Base-by-base conservation (phyloP, 92 coral and sea anemone species). In the Phenganax stokvisi region DNA sequence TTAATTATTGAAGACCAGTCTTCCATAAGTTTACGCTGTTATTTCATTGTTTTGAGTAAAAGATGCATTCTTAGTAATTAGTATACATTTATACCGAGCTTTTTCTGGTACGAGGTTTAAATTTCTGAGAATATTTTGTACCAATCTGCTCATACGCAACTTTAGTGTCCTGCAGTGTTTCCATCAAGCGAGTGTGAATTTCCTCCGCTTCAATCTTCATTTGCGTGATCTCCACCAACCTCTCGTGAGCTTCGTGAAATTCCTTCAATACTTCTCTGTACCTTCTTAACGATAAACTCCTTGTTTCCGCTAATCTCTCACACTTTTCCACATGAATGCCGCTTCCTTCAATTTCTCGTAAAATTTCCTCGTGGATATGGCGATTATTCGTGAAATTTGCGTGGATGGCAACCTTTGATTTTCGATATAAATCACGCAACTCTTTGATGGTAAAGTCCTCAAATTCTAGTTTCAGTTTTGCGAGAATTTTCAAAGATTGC, bases 391-490 rank as follows among this genome's bases (percentile, higher is more conserved):
- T 91, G 67, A 91, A 79, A 12, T 88, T 92, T 62, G 92, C 92
- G 63, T 87, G 93, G 25, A 91, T 83, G 37, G 90, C 96, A 52
- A 91, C 96, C 54, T 90, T 89, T 9, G 96, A 87, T 3, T 89
- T 89, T 61, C 96, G 77, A 85, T 91, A 85, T 2, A 89, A 67
- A 9, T 87, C 87, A 66, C 85, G 86, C 47, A 91, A 84, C 63
- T 89, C 96, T 64, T 74, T 87, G 54, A 91, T 66, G 27, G 96
- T 84, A 65, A 87, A 91, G 16, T 74, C 57, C 51, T 91, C 96
- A 17, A 91, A 71, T 55, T 90, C 91, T 17, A 81, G 66, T 44
- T 84, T 87, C 1, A 91, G 79, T 74, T 81, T 84, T 0, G 80
- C 86, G 16, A 91, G 96, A 3, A 79, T 82, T 9, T 57, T 62